phyloP scores from a whole-genome alignment of 2,113 vertebrate genomes.

The Carollia perspicillata region DNA sequence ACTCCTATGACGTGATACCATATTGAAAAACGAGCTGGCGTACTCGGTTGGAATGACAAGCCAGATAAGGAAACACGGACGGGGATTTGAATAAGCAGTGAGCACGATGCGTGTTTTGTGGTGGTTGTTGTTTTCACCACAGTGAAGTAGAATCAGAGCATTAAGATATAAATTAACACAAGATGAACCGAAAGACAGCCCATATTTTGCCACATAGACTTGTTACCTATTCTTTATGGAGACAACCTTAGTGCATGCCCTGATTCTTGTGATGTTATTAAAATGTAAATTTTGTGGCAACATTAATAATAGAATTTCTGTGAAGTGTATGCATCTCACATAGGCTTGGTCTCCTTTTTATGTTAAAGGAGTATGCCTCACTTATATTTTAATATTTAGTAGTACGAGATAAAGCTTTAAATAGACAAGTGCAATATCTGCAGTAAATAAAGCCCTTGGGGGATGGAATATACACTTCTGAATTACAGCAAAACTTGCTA shows the following conservation, averaged over 20 bases:
- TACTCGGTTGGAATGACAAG: not conserved
- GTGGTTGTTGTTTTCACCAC: not conserved
- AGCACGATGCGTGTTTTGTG: not conserved
- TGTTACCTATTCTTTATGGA: not conserved
- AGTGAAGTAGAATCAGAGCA: not conserved
- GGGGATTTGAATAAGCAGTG: not conserved
- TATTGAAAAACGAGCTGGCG: not conserved
- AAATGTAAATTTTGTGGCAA: slow-evolving; percentile 43
- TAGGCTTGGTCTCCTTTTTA: not conserved
- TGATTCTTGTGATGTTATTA: slow-evolving; percentile 27
- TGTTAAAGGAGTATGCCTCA: not conserved
- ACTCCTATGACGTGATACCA: not conserved
- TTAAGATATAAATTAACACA: not conserved
- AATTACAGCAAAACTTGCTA: not conserved
- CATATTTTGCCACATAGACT: not conserved
- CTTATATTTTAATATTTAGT: slow-evolving; percentile 23
- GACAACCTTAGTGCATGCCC: not conserved
- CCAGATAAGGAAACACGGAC: not conserved
- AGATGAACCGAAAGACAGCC: not conserved
- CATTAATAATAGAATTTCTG: slow-evolving; percentile 14
- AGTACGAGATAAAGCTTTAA: not conserved
- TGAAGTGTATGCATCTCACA: not conserved
- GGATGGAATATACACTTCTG: not conserved
- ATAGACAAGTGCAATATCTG: not conserved
- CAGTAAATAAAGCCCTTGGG: not conserved